Evolutionary conservation across 2,797 vertebrate genomes (phyloP), one percentile per base, ranked within the genome.

Genomic region (Etheostoma perlongum): DNA sequence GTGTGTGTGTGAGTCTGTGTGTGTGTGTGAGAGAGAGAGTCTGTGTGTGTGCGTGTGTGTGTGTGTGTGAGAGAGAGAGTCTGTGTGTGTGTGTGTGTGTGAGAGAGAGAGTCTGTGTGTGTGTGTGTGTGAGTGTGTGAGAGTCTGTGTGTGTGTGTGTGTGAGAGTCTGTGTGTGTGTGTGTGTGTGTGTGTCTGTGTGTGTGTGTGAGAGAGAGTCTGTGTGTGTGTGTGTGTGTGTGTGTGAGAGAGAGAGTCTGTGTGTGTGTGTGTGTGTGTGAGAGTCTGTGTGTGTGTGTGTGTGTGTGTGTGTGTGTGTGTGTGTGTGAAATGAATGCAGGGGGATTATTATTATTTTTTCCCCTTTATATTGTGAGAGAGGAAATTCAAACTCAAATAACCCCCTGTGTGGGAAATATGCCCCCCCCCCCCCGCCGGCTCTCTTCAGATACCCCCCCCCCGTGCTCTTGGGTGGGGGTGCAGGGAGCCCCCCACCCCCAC

Each of bases 301-400:
- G 69, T 76, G 71, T 33, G 47, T 19, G 47, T 48, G 46, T 19
- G 46, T 48, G 47, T 19, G 47, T 48, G 18, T 48, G 47, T 46
- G 58, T 47, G 70, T 65, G 74, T 76, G 71, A 48, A 90, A 89
- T 83, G 59, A 87, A 85, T 70, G 85, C 86, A 87, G 78, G 85
- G 21, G 21, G 21, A 23, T 23, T 23, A 23, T 23, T 23, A 23
- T 23, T 23, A 23, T 23, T 23, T 92, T 71, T 57, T 58, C 27
- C 27, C 33, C 77, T 89, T 90, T 88, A 78, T 90, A 80, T 89
- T 88, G 69, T 64, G 91, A 91, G 87, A 90, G 91, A 91, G 88
- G 90, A 91, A 92, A 93, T 92, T 93, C 85, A 85, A 93, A 90
- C 89, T 88, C 88, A 92, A 93, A 93, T 91, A 93, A 94, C 21